Percentiles rank a stretch among this genome's conserved stretches.
These are phyloP conservation scores for Octonoba sinensis DNA, from an alignment of 2,888 invertebrate genomes.

Conservation along the genomic window DNA sequence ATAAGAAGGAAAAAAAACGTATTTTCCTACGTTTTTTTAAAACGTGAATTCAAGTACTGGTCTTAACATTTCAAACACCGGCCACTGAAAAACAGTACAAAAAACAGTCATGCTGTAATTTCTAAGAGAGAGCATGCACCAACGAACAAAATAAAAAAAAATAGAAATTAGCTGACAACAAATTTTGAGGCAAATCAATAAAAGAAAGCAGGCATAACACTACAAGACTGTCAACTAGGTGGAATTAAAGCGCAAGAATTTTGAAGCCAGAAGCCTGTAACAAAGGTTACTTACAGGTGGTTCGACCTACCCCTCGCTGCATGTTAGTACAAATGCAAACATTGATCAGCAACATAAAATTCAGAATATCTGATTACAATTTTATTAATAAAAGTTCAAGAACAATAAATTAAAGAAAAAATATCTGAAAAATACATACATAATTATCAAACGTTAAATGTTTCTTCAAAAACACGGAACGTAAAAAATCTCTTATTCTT, in stretches of 20 bases:
- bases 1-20: too few species aligned
- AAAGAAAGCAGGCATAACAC: conserved; percentile 21
- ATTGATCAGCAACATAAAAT: background rate
- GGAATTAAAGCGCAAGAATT: conserved; percentile 58
- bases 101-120: background rate
- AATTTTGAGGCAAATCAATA: conserved; percentile 2
- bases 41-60: too few species aligned
- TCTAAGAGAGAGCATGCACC: conserved; percentile 7
- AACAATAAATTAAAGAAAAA: too few species aligned
- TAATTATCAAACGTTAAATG: too few species aligned
- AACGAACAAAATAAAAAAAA: conserved; percentile 29
- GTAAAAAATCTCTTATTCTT: too few species aligned
- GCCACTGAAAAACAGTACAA: background rate
- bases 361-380: too few species aligned
- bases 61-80: too few species aligned
- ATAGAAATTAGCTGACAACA: background rate
- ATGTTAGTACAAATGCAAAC: conserved; percentile 72
- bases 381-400: too few species aligned
- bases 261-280: conserved; percentile 60
- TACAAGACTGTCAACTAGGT: conserved; percentile 61
- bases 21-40: too few species aligned
- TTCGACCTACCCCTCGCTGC: conserved; percentile 65
- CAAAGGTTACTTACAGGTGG: conserved; percentile 64
- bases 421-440: too few species aligned
- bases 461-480: too few species aligned